Evolutionary conservation across 2,888 invertebrate species (phyloP), one percentile per base, ranked within the genome.

Genomic region (Exephanes ischioxanthus): DNA sequence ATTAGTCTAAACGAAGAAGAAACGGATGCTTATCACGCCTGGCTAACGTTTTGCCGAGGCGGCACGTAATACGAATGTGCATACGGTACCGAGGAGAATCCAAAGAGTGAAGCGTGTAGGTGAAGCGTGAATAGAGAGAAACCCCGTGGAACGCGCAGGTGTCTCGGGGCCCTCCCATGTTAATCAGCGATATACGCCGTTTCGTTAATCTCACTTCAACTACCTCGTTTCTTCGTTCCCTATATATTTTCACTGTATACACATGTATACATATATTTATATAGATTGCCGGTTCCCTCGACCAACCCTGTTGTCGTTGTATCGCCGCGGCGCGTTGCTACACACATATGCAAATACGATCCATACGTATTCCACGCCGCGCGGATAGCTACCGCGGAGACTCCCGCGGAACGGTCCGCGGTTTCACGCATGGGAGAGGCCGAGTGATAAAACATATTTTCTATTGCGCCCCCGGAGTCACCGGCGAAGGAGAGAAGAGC

Each of bases 81-180:
- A 48, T 80, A 63, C 1, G 22, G 33, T 51, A 33, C 41, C 19
- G n/a, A 53, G 41, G 67, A 68, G 77, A 81, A 70, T 53, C 67
- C n/a, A 61, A 75, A 80, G 73, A 61, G 68, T 83, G 68, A 75
- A 80, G 73, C 45, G 68, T 83, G 68, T 37, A 84, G 66, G 73
- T 48, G 58, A 71, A 82, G 76, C 75, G 86, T 86, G 88, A 88
- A 87, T 85, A 83, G 82, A 16, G 33, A 63, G 63, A 63, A 63
- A 30, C 30, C 77, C 71, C 37, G 19, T 86, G 81, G 89, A 89
- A 88, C 88, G 86, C 88, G 92, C 93, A 93, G 93, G 93, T 93
- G 93, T 92, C 91, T 91, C 91, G 89, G 89, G 88, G 89, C 88
- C 68, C 90, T 91, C 90, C 89, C 91, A 91, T 92, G 92, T 93